Conservation (phyloP, 2,113 vertebrate genomes). For the Eurystomus gularis region DNA sequence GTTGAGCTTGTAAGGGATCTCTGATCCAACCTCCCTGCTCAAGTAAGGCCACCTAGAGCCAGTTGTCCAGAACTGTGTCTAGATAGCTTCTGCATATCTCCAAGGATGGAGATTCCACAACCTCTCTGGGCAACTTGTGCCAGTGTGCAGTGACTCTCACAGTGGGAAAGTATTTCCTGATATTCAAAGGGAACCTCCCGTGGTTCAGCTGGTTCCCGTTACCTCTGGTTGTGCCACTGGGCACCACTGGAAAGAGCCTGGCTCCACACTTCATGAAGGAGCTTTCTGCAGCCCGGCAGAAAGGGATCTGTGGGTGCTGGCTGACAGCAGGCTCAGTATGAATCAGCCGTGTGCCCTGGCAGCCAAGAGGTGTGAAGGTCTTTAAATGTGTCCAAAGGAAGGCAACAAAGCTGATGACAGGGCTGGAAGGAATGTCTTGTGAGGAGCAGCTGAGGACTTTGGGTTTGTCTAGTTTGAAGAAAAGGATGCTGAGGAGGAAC, state of each 20-base stretch:
- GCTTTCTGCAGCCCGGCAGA: background rate
- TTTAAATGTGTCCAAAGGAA: background rate
- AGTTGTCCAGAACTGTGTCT: background rate
- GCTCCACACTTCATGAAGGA: too few relatives aligned
- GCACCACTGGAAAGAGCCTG: background rate
- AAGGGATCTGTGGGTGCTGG: background rate
- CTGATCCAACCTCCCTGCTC: background rate
- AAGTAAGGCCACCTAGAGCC: background rate
- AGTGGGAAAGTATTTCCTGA: background rate
- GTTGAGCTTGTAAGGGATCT: background rate
- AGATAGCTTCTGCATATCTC: rapidly evolving
- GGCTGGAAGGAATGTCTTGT: background rate
- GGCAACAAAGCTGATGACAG: background rate
- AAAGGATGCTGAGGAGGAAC: background rate
- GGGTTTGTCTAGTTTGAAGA: background rate
- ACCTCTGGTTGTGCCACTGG: background rate
- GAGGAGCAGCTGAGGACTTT: background rate
- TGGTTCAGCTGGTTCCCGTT: background rate
- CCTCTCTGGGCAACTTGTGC: background rate
- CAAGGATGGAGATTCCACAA: background rate
- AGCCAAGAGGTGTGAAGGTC: background rate
- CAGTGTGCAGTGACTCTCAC: background rate
- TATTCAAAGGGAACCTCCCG: too few relatives aligned
- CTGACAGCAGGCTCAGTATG: background rate
- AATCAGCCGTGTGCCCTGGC: background rate